A percentile compares a stretch with the other conserved stretches of the same genome.
phyloP scores from a whole-genome alignment of 2,113 vertebrate genomes.

The Canis aureus region DNA sequence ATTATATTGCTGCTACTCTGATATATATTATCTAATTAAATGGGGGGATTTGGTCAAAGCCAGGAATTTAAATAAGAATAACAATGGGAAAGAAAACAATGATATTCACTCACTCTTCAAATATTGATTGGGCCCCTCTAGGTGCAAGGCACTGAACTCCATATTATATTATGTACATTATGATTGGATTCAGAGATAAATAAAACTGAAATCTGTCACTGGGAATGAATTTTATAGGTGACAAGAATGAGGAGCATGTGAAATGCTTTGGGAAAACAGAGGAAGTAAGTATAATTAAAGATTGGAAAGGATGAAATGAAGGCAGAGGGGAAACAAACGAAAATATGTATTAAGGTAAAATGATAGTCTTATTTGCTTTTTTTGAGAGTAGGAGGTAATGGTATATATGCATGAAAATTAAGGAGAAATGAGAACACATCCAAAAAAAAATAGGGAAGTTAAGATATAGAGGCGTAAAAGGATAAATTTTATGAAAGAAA shows the following conservation, averaged over 20 bases:
- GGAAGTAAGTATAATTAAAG: background rate
- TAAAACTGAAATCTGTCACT: background rate
- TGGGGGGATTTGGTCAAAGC: background rate
- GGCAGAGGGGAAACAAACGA: background rate
- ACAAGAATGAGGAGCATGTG: background rate
- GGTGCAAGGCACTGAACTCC: background rate
- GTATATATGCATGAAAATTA: background rate
- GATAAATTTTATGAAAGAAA: background rate
- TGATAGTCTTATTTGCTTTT: too few species aligned
- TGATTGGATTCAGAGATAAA: background rate
- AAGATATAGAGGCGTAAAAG: background rate
- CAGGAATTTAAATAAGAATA: background rate
- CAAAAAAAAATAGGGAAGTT: background rate
- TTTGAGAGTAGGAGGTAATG: background rate
- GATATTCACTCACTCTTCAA: conserved; percentile 30
- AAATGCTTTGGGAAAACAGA: background rate
- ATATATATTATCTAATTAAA: conserved; percentile 62
- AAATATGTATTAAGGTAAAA: background rate
- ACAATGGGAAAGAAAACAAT: conserved; percentile 39
- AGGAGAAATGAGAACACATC: background rate
- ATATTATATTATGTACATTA: background rate
- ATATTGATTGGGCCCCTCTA: conserved; percentile 16
- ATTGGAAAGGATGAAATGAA: background rate
- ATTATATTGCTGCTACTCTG: background rate
- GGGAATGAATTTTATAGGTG: background rate